phyloP scores from a whole-genome alignment of 2,888 invertebrate genomes.

The Teinopalpus imperialis region DNA sequence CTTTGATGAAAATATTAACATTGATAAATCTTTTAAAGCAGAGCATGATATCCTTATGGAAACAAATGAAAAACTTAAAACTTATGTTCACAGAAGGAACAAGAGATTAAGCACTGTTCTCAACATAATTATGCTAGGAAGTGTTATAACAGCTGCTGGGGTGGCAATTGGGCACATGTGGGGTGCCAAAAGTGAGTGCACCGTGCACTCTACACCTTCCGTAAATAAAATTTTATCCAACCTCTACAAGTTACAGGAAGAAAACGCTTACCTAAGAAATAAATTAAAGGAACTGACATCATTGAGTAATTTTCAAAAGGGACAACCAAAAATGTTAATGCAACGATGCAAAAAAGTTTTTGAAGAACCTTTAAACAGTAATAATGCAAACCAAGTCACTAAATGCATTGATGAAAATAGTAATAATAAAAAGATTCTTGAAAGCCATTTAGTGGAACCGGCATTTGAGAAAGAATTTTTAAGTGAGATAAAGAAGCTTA shows the following conservation, averaged over 20 bases:
- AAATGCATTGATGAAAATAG: slow-evolving; percentile 61
- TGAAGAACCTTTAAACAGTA: slow-evolving; percentile 63
- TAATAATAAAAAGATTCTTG: slow-evolving; percentile 38
- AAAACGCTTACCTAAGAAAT: slow-evolving; percentile 67
- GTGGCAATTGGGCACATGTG: slow-evolving; percentile 78
- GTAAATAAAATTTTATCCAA: slow-evolving; percentile 74
- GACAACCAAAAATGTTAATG: slow-evolving; percentile 43
- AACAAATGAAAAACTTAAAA: slow-evolving; percentile 59
- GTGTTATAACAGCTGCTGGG: slow-evolving; percentile 74
- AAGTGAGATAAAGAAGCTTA: slow-evolving; percentile 57
- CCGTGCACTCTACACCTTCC: slow-evolving; percentile 55
- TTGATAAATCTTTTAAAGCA: slow-evolving; percentile 45
- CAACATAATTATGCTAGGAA: slow-evolving; percentile 72
- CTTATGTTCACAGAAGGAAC: slow-evolving; percentile 74
- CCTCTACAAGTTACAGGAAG: slow-evolving; percentile 74
- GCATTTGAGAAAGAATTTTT: slow-evolving; percentile 59
- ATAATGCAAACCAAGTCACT: slow-evolving; percentile 49
- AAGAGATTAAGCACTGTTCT: slow-evolving; percentile 71
- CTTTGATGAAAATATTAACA: slow-evolving; percentile 33
- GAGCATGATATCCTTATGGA: slow-evolving; percentile 60
- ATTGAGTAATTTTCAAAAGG: slow-evolving; percentile 45
- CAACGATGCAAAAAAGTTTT: slow-evolving; percentile 67
- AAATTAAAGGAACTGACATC: slow-evolving; percentile 66
- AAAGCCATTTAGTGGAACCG: slow-evolving; percentile 41
- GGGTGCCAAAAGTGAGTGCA: slow-evolving; percentile 73